Evolutionary conservation across 1,140 invertebrate genomes (phyloP), one percentile per base, ranked within the genome.

Genomic region (Octopus sinensis): DNA sequence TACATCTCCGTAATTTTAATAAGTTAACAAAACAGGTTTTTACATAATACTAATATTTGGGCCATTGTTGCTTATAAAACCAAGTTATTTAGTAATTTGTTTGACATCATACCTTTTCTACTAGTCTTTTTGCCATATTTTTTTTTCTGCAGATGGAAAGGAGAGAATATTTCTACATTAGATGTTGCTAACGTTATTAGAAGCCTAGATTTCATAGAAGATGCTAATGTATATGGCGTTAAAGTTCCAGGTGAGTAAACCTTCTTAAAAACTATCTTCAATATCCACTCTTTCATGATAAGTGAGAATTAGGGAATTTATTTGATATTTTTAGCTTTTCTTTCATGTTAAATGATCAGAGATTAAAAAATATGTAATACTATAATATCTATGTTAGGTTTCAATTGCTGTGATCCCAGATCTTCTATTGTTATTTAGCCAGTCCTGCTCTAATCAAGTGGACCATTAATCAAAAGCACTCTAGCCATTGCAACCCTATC

Each of bases 101-200:
- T 43, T 43, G 30, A 43, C 30, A 43, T 43, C 30, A 43, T 43
- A 3, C 30, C 30, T 43, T 0, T 43, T 43, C 30, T 43, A 43
- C 30, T 43, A 43, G 30, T 43, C 30, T 43, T 43, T 43, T 43
- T 43, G 30, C 30, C 30, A 43, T 43, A 43, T 43, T 43, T 43
- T 43, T 43, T 43, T 43, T 43, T 53, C 77, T 83, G 53, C 78
- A 88, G 87, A 78, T 88, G 86, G 87, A 87, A 87, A 79, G 86
- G 87, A 12, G 86, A 88, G 71, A 87, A 88, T 83, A 85, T 87
- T 17, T 87, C 86, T 0, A 85, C 87, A 30, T 82, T 82, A 54
- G 87, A 87, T 77, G 84, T 88, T 5, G 80, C 84, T 12, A 85
- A 86, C 71, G 73, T 84, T 2, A 13, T 87, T 53, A 79, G 76